A percentile compares a stretch with the other conserved stretches of the same genome.
Evolutionary conservation across 2,888 invertebrate species (phyloP).

Genomic region (Thymelicus acteon): DNA sequence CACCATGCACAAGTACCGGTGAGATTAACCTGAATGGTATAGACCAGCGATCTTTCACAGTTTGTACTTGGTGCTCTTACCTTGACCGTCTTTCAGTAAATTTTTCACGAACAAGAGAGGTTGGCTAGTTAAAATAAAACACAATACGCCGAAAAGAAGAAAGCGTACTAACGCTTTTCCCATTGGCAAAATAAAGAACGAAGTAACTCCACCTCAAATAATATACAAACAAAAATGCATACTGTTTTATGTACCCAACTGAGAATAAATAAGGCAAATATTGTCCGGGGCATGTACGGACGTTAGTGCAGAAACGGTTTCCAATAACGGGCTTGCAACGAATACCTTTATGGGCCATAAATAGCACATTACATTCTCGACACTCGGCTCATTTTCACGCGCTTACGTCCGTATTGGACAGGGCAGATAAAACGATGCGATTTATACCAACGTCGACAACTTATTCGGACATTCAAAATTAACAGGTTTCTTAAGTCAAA

Average conservation of each 20-base stretch:
- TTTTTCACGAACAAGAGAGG: no score
- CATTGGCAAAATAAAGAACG: not conserved
- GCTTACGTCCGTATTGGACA: constrained; percentile 43
- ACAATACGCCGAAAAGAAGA: not conserved
- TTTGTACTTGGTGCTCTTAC: no score
- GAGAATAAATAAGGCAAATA: constrained; percentile 7
- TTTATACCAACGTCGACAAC: constrained; percentile 13
- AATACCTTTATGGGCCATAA: constrained; percentile 74
- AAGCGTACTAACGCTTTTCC: not conserved
- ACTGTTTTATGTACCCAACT: not conserved
- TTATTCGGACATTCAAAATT: not conserved
- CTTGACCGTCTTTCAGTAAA: no score
- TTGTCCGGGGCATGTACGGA: constrained; percentile 1
- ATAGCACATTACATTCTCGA: constrained; percentile 69
- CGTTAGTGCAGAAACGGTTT: constrained; percentile 51
- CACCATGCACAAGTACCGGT: no score
- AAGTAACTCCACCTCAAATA: no score
- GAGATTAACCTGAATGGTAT: no score
- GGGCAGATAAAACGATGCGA: constrained; percentile 8
- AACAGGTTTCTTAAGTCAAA: not conserved
- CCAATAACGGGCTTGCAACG: constrained; percentile 67
- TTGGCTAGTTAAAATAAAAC: no score
- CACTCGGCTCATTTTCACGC: constrained; percentile 61
- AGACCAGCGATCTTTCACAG: no score
- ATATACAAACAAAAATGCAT: no score